Evolutionary conservation across 2,888 invertebrate genomes (phyloP), one percentile per base, ranked within the genome.

Genomic region (Erebia aethiops): DNA sequence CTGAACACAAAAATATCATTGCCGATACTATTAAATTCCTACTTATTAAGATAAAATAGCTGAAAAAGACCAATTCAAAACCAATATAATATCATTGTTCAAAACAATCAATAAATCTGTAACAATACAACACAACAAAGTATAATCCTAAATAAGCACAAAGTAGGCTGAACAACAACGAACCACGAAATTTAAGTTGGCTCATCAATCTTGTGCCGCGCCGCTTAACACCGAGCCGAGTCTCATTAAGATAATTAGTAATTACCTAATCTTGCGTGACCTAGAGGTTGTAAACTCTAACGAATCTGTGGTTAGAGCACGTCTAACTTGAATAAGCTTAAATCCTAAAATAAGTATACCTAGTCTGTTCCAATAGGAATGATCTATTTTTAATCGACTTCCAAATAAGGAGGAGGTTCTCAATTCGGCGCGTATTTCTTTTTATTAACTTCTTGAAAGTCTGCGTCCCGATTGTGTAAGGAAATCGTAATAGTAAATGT

Each of bases 181-280:
- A 46, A 68, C 60, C 54, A 8, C 68, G n/a, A 35, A 54, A 61
- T 57, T 16, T 18, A 68, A 64, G 51, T 64, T 60, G 49, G 43
- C 63, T 68, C 71, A 68, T 71, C 71, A 68, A 71, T 71, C 68
- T 65, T 71, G 52, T 57, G 64, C 60, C 54, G 71, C 64, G 13
- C 21, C 71, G 63, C 68, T 68, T 60, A 71, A 26, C 67, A 51
- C 9, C 4, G 63, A 18, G 43, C n/a, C 51, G 63, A 26, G 46
- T 7, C 52, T 71, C 64, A 68, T 71, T 71, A 68, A 52, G 64
- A 60, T 43, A 68, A 71, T 71, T 68, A 58, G 56, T 43, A 68
- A 71, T 71, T 68, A 58, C 58, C 61, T 58, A 67, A 67, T 67
- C 54, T 57, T 18, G 46, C 61, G 61, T 61, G 56, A 13, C 63